Base-by-base conservation (phyloP, 2,797 vertebrate species). In the Adrianichthys oophorus region DNA sequence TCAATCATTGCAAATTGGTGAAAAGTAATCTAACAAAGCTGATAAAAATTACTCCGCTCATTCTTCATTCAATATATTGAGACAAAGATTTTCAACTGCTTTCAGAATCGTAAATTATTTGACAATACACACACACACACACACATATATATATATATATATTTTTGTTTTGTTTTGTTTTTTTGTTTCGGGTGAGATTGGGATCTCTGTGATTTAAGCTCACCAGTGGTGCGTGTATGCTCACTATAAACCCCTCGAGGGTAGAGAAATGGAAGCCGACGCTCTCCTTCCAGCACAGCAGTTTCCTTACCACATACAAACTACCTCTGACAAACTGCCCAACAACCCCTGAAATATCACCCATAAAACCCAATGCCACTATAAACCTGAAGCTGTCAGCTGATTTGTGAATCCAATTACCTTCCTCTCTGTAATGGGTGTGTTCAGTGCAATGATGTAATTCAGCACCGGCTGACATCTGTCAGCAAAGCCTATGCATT, bases 331-430 rank as follows among this genome's bases (percentile, higher is more conserved):
- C 79, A 84, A 73, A 81, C 67, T 78, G 60, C 69, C 70, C 69
- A 80, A 72, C 73, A 64, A 48, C 55, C 43, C 50, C 62, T 90
- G 85, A 89, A 83, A 90, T 88, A 91, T 78, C 55, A 70, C 74
- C 85, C 73, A 88, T 89, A 78, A 89, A 89, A 58, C 78, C 61
- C 84, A 74, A 60, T 69, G 67, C 70, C 76, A 74, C 84, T 52
- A 84, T 90, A 89, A 92, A 92, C 80, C 83, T 75, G 78, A 70
- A 88, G 73, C 74, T 70, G 76, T 85, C 82, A 76, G 71, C 83
- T 88, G 91, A 92, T 92, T 92, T 92, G 89, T 92, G 87, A 90
- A 91, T 92, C 86, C 89, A 92, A 92, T 93, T 92, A 93, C 85
- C 80, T 85, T 60, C 60, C 58, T 70, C 66, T 78, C 84, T 85